Conservation (phyloP, 2,113 vertebrate genomes). For the Andinoacara biseriatus region DNA sequence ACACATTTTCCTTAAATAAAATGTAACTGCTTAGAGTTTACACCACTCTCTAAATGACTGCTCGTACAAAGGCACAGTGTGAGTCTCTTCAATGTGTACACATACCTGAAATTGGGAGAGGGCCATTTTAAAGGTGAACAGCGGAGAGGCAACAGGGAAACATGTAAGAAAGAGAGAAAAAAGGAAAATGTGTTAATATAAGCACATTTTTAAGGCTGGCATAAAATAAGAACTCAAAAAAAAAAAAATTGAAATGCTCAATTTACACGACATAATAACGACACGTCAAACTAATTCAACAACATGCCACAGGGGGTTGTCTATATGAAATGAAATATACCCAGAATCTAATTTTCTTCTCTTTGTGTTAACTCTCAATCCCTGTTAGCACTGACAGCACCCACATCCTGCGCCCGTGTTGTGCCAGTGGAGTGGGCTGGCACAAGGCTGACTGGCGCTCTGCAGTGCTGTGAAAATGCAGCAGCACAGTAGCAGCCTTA, state of each 20-base stretch:
- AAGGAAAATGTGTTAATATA: constrained; percentile 18
- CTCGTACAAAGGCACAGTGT: background rate
- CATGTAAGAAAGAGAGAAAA: constrained; percentile 50
- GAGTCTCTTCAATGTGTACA: constrained; percentile 10
- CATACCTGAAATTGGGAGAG: constrained; percentile 60
- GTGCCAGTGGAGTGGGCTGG: constrained; percentile 57
- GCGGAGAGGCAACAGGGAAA: constrained; percentile 7
- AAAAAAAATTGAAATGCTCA: constrained; percentile 30
- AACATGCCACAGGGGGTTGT: constrained; percentile 43
- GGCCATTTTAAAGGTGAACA: constrained; percentile 4
- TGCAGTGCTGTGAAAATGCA: constrained; percentile 64
- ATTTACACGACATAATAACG: constrained; percentile 53
- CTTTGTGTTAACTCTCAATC: constrained; percentile 31
- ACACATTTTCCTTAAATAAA: background rate
- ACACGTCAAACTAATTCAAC: constrained; percentile 60
- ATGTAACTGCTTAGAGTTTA: background rate
- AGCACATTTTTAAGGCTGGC: background rate
- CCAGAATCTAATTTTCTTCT: constrained; percentile 46
- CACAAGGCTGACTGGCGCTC: constrained; percentile 54
- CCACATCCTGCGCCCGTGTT: constrained; percentile 52
- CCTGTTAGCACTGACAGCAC: constrained; percentile 51
- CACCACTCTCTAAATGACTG: background rate
- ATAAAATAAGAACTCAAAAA: constrained; percentile 1
- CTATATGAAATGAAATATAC: constrained; percentile 41
- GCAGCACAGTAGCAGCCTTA: constrained; percentile 52